Evolutionary conservation across 2,888 invertebrate species (phyloP).

Genomic region (Drosophila suboccidentalis): DNA sequence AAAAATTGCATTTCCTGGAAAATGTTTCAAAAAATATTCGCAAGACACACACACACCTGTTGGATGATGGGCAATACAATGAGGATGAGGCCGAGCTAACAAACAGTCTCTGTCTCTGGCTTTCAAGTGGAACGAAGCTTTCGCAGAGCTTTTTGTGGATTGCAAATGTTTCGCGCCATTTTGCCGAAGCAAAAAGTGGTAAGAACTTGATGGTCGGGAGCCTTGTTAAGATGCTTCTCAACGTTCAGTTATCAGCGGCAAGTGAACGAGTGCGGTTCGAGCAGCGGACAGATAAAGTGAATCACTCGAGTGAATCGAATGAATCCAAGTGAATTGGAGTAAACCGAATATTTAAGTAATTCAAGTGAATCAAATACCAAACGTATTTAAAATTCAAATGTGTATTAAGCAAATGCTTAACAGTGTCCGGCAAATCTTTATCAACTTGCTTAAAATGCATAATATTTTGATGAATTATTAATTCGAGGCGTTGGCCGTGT

Average conservation of each 20-base stretch:
- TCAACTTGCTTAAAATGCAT: slow-evolving; percentile 13
- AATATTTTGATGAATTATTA: slow-evolving; percentile 13
- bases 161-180: slow-evolving; percentile 68
- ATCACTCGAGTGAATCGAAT: background rate
- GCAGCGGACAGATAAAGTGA: slow-evolving; percentile 2
- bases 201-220: slow-evolving; percentile 49
- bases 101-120: slow-evolving; percentile 27
- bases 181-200: slow-evolving; percentile 64
- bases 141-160: slow-evolving; percentile 69
- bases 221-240: slow-evolving; percentile 70
- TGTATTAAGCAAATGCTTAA: background rate
- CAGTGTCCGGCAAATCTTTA: slow-evolving; percentile 1
- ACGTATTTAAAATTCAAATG: background rate
- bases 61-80: slow-evolving; percentile 22
- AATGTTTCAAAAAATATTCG: slow-evolving; percentile 16
- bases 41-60: slow-evolving; percentile 56
- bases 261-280: slow-evolving; percentile 68
- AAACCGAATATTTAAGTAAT: slow-evolving; percentile 1
- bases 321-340: slow-evolving; percentile 5
- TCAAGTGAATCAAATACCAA: slow-evolving; percentile 2
- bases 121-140: slow-evolving; percentile 67
- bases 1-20: slow-evolving; percentile 60
- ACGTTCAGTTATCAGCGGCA: slow-evolving; percentile 69
- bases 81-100: slow-evolving; percentile 16
- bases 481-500: slow-evolving; percentile 24